Conservation (phyloP, 2,888 invertebrate genomes). For the Bibio marci region DNA sequence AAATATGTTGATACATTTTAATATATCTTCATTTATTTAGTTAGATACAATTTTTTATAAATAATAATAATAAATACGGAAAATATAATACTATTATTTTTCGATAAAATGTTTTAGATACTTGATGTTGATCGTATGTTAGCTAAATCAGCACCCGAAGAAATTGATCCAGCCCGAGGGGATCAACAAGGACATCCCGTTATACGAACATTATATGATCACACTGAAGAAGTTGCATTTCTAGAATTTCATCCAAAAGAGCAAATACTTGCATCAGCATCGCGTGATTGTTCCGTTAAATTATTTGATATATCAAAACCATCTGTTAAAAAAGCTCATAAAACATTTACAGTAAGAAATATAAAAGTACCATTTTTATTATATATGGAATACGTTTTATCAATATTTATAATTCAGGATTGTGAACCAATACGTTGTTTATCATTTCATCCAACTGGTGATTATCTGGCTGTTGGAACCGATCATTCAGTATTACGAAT, state of each 20-base stretch:
- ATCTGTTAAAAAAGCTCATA: slow-evolving; percentile 93
- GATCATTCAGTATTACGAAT: slow-evolving; percentile 77
- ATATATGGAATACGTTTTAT: slow-evolving; percentile 26
- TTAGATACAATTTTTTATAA: too few species aligned
- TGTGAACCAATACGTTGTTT: slow-evolving; percentile 80
- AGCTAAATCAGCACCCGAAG: slow-evolving; percentile 90
- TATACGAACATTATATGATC: slow-evolving; percentile 85
- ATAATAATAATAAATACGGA: too few species aligned
- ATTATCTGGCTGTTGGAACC: slow-evolving; percentile 85
- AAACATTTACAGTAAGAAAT: slow-evolving; percentile 53
- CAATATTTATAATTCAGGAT: slow-evolving; percentile 32
- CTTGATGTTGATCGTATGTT: slow-evolving; percentile 98
- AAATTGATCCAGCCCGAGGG: slow-evolving; percentile 64
- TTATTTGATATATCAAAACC: slow-evolving; percentile 97
- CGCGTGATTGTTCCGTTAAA: slow-evolving; percentile 84
- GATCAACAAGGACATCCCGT: slow-evolving; percentile 93
- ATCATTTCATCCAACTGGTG: slow-evolving; percentile 90
- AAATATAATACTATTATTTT: background rate
- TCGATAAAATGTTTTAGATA: slow-evolving; percentile 36
- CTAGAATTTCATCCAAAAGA: slow-evolving; percentile 94
- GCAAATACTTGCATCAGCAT: slow-evolving; percentile 88
- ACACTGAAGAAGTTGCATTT: slow-evolving; percentile 92
- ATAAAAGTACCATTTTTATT: background rate
- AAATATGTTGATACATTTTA: too few species aligned
- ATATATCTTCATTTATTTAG: too few species aligned